These are phyloP conservation scores for Amblyopsis rosae DNA, from an alignment of 2,113 vertebrate genomes.

Conservation along the genomic window DNA sequence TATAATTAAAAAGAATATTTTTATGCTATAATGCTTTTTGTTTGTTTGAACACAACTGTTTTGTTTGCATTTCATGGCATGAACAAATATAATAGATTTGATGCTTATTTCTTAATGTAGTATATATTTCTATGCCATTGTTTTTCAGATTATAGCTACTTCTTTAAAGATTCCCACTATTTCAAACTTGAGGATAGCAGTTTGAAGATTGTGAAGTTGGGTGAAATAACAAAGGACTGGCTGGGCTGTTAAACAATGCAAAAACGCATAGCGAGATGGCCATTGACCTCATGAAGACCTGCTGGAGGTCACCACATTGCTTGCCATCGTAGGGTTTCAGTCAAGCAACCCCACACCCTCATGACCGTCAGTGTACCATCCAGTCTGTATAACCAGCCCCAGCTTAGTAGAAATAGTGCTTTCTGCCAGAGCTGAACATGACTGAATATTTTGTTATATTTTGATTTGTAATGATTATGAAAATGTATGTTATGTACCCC, in stretches of 20 bases:
- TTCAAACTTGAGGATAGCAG: slow-evolving; percentile 93
- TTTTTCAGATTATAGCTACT: slow-evolving; percentile 89
- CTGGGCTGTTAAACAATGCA: slow-evolving; percentile 85
- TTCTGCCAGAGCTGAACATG: slow-evolving; percentile 49
- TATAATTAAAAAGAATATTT: background rate
- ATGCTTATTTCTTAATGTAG: background rate
- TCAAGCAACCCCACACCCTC: slow-evolving; percentile 71
- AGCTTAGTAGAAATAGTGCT: slow-evolving; percentile 55
- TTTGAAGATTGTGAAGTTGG: slow-evolving; percentile 95
- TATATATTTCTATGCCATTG: slow-evolving; percentile 17
- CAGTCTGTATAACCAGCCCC: slow-evolving; percentile 58
- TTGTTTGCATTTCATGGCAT: too few relatives aligned
- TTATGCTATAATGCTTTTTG: background rate
- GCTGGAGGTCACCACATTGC: slow-evolving; percentile 56
- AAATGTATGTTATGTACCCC: background rate
- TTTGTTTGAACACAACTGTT: background rate
- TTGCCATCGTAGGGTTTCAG: slow-evolving; percentile 71
- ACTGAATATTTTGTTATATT: slow-evolving; percentile 61
- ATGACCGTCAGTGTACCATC: slow-evolving; percentile 55
- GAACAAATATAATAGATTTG: background rate
- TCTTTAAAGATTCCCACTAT: slow-evolving; percentile 94
- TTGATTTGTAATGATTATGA: too few relatives aligned
- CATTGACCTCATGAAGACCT: slow-evolving; percentile 49
- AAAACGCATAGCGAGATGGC: slow-evolving; percentile 36
- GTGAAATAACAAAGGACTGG: slow-evolving; percentile 94